These are phyloP conservation scores for Omphaloscelis lunosa DNA, from an alignment of 2,888 invertebrate species.

Conservation along the genomic window DNA sequence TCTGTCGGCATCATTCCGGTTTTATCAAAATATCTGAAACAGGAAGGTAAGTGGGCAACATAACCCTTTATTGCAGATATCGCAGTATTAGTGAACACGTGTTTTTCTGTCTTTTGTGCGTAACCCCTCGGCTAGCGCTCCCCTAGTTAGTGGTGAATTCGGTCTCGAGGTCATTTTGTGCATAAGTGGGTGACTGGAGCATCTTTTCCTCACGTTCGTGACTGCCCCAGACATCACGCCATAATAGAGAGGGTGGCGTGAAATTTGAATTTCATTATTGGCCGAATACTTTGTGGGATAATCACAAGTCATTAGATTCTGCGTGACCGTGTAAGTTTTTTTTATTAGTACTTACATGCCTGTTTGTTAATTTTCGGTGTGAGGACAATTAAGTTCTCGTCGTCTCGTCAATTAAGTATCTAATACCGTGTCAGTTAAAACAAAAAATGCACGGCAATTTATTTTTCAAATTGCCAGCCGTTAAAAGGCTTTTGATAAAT, in stretches of 20 bases:
- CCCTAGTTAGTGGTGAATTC: neutral
- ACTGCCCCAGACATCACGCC: neutral
- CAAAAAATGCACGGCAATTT: neutral
- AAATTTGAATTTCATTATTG: neutral
- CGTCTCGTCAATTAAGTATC: too few species aligned
- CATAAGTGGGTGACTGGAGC: slow-evolving; percentile 38
- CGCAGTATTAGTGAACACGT: neutral
- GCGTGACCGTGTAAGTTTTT: neutral
- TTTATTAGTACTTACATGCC: neutral
- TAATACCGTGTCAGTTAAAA: neutral
- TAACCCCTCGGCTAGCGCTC: neutral
- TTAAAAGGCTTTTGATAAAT: neutral
- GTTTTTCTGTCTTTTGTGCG: slow-evolving; percentile 5
- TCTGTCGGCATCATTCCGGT: slow-evolving; percentile 39
- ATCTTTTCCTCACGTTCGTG: neutral
- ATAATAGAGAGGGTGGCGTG: neutral
- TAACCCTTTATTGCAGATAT: neutral
- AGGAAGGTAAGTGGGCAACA: slow-evolving; percentile 44
- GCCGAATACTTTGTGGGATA: neutral
- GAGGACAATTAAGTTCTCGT: neutral
- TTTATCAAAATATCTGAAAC: slow-evolving; percentile 22
- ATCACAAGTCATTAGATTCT: too few species aligned
- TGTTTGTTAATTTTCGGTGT: neutral
- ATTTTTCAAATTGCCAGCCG: neutral
- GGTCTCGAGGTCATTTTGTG: slow-evolving; percentile 26